phyloP scores from a whole-genome alignment of 2,113 vertebrate genomes.

The Embiotoca jacksoni region DNA sequence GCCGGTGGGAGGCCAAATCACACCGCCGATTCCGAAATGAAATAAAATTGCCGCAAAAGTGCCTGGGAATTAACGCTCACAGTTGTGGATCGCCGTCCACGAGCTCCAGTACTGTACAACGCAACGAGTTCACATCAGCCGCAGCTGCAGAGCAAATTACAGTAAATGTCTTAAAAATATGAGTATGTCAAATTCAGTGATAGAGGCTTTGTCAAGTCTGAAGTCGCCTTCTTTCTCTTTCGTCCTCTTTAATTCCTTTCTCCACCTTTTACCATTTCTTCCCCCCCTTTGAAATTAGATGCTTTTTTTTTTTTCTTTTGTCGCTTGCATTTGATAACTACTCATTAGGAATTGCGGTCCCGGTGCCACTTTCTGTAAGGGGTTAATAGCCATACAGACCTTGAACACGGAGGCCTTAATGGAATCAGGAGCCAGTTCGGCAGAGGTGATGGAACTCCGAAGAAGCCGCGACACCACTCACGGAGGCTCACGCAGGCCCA shows the following conservation, averaged over 20 bases:
- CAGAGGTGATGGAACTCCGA: slow-evolving; percentile 55
- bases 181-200: not conserved
- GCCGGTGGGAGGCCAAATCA: slow-evolving; percentile 19
- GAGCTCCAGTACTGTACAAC: not conserved
- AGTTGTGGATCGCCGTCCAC: not conserved
- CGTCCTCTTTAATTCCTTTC: slow-evolving; percentile 1
- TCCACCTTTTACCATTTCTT: slow-evolving; percentile 18
- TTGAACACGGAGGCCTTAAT: slow-evolving; percentile 66
- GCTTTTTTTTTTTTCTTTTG: not conserved
- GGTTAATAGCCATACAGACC: slow-evolving; percentile 72
- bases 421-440: slow-evolving; percentile 59
- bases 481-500: slow-evolving; percentile 44
- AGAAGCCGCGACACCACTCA: slow-evolving; percentile 71
- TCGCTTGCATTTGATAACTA: slow-evolving; percentile 35
- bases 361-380: slow-evolving; percentile 22
- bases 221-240: not conserved
- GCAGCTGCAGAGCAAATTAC: slow-evolving; percentile 16
- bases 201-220: not conserved
- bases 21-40: slow-evolving; percentile 24
- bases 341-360: slow-evolving; percentile 64
- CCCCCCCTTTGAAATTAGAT: slow-evolving; percentile 17
- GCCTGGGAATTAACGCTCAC: not conserved
- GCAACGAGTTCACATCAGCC: slow-evolving; percentile 8
- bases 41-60: slow-evolving; percentile 27
- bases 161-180: slow-evolving; percentile 17